Conservation (phyloP, 2,797 vertebrate genomes). For the Emys orbicularis region DNA sequence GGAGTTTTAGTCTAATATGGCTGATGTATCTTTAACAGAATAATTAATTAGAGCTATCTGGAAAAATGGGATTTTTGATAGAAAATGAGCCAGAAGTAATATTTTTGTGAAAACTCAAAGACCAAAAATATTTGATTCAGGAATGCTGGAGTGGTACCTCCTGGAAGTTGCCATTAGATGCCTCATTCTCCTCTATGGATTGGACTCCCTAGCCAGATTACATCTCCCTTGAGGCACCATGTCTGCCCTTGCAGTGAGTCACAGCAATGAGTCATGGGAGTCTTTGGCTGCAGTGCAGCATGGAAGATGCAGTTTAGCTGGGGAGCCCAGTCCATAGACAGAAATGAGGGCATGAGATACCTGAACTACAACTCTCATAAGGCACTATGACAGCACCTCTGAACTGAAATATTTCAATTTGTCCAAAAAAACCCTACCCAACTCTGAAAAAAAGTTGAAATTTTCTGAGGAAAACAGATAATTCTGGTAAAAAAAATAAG, state of each 20-base stretch:
- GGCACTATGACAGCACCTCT: not conserved
- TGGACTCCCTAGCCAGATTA: not conserved
- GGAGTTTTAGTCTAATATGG: conserved; percentile 11
- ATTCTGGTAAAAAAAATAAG: not conserved
- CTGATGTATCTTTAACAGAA: not conserved
- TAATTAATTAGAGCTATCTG: not conserved
- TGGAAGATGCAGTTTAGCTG: not conserved
- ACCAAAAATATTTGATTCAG: not conserved
- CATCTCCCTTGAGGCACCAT: not conserved
- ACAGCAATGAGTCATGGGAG: not conserved
- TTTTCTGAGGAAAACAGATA: not conserved
- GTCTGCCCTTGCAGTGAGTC: not conserved
- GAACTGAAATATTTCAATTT: not conserved
- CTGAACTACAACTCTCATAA: not conserved
- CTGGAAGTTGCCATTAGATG: not conserved
- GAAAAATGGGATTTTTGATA: not conserved
- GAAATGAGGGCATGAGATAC: not conserved
- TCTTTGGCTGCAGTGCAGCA: too few relatives aligned
- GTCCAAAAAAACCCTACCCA: not conserved
- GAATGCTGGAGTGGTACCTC: not conserved
- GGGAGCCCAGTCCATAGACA: not conserved
- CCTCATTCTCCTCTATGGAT: not conserved
- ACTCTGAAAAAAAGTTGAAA: not conserved
- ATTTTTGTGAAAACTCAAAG: not conserved
- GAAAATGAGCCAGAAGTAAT: not conserved